Evolutionary conservation across 2,113 vertebrate species (phyloP).

Genomic region (Gobiocypris rarus): DNA sequence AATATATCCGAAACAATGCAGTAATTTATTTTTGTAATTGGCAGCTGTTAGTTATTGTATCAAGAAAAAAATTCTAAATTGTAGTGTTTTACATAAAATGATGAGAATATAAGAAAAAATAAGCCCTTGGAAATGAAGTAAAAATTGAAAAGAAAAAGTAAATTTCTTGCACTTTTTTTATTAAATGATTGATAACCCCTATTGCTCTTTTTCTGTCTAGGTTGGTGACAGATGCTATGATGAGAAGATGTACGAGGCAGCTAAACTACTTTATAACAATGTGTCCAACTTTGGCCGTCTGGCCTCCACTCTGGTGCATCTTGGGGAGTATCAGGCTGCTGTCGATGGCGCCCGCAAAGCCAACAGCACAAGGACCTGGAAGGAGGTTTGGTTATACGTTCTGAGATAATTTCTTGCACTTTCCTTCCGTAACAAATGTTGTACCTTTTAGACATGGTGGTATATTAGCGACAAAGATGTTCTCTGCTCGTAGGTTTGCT

Average conservation of each 20-base stretch:
- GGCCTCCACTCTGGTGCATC: constrained; percentile 94
- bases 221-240: constrained; percentile 98
- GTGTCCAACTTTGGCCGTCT: constrained; percentile 98
- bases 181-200: neutral
- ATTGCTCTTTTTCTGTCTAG: constrained; percentile 65
- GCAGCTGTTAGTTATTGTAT: neutral
- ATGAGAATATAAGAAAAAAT: neutral
- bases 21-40: neutral
- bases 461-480: neutral
- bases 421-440: neutral
- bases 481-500: constrained; percentile 85
- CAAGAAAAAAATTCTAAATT: neutral
- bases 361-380: constrained; percentile 98
- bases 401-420: neutral
- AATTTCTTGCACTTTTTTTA: neutral
- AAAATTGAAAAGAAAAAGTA: neutral
- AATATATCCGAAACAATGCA: too few species aligned
- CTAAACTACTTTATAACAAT: constrained; percentile 96
- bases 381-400: constrained; percentile 80
- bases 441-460: too few species aligned
- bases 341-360: constrained; percentile 98
- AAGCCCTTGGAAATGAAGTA: neutral
- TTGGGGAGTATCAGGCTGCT: constrained; percentile 97
- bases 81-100: neutral
- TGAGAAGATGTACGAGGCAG: constrained; percentile 98